A percentile compares a stretch with the other conserved stretches of the same genome.
Evolutionary conservation across 2,797 vertebrate genomes (phyloP).

Genomic region (Gila robusta): DNA sequence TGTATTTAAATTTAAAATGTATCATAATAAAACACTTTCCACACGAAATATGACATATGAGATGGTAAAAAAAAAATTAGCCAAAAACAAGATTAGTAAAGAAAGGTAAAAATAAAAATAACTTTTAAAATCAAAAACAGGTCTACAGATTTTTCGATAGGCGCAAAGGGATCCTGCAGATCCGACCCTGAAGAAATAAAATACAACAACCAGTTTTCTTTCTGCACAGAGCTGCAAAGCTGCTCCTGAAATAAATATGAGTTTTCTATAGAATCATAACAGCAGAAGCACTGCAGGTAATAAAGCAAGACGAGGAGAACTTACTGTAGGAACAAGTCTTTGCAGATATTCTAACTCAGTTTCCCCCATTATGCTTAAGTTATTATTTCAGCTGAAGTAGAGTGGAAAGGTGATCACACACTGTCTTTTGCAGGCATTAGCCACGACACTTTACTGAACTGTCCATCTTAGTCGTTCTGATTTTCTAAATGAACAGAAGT

Average conservation of each 20-base stretch:
- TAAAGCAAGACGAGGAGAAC: background rate
- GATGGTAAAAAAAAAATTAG: background rate
- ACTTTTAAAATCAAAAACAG: background rate
- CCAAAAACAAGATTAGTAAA: constrained; percentile 8
- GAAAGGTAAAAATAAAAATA: too few relatives aligned
- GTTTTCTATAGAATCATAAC: constrained; percentile 44
- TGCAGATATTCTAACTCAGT: background rate
- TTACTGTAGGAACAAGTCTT: background rate
- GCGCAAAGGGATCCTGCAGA: background rate
- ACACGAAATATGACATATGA: background rate
- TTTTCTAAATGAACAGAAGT: background rate
- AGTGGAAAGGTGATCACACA: background rate
- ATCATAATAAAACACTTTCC: background rate
- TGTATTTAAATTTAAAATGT: background rate
- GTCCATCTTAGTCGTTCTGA: background rate
- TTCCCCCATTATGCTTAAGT: background rate
- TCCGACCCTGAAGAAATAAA: background rate
- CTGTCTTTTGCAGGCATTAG: background rate
- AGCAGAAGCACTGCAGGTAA: background rate
- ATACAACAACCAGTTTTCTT: background rate
- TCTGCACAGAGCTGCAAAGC: background rate
- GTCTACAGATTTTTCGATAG: background rate
- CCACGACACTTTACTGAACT: background rate
- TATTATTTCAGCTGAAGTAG: background rate
- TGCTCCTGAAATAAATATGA: background rate